Evolutionary conservation across 30 jellyfish, hydroid and myxozoan species (phyloP), one percentile per base, ranked within the genome.

Genomic region (Hydractinia echinata): DNA sequence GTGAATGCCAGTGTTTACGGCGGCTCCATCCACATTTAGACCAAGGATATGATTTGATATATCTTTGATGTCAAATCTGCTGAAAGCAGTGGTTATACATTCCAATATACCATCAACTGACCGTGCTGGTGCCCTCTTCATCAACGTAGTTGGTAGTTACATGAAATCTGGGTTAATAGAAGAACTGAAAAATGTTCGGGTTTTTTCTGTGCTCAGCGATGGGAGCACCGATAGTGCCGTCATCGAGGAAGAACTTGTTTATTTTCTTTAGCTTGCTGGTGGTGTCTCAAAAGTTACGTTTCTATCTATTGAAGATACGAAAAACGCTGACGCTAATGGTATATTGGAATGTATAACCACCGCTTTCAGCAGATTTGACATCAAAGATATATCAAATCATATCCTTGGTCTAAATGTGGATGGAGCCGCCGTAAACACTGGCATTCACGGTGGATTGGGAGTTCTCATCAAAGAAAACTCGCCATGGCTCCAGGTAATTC

Each of bases 341-440:
- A 13, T 82, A 7, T 48, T 48, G 50, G 49, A 69, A 19, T 69
- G 64, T 50, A 82, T 82, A 4, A 54, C 44, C 55, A 56, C 15
- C 9, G 88, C 88, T 67, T 82, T 73, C 66, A 4, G 20, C 3
- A 82, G 79, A 52, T 54, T 82, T 72, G 89, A 88, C 16, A 70
- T 69, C 20, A 51, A n/a, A 51, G 53, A 51, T 51, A 7, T 82
- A 9, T 54, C 1, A 8, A 52, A 68, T 9, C 49, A 51, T 39
- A 21, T 82, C 16, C 44, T 61, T 16, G 79, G 79, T 50, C 49
- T 82, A 8, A 51, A 61, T 54, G 79, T 69, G 70, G 89, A 82
- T 69, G 89, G 89, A 44, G 89, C 87, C 30, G 44, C 74, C 14
- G 87, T 51, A 13, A 82, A 82, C 16, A 66, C 73, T 4, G 87